phyloP scores from a whole-genome alignment of 2,888 invertebrate species.

The Apotomis turbidana region DNA sequence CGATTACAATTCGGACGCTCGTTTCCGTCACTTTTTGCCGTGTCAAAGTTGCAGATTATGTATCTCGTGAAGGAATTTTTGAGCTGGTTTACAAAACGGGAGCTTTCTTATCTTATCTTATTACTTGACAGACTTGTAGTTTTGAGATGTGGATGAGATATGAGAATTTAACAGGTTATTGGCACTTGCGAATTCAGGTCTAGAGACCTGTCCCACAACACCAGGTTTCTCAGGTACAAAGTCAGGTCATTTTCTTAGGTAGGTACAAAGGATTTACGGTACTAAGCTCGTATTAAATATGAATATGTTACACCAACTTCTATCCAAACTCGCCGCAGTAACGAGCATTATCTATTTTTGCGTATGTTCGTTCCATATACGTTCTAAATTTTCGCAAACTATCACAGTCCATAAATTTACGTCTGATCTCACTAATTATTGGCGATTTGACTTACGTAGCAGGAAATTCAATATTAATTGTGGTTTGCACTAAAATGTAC shows the following conservation, averaged over 20 bases:
- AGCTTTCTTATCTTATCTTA: not conserved
- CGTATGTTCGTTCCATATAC: too few species aligned
- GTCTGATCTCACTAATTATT: not conserved
- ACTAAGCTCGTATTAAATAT: too few species aligned
- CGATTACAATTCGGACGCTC: slow-evolving; percentile 26
- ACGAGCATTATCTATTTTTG: too few species aligned
- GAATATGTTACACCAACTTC: too few species aligned
- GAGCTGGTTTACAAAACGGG: not conserved
- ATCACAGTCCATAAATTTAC: not conserved
- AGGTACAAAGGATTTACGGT: too few species aligned
- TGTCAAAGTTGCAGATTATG: not conserved
- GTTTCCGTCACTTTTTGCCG: slow-evolving; percentile 10
- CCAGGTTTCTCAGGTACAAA: too few species aligned
- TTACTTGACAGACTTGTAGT: not conserved
- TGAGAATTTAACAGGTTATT: not conserved
- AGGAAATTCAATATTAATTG: not conserved
- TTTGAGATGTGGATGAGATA: not conserved
- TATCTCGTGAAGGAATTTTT: slow-evolving; percentile 7
- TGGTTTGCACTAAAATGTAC: not conserved
- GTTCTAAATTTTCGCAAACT: not conserved
- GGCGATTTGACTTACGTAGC: not conserved
- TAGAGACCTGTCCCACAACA: too few species aligned
- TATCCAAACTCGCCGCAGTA: too few species aligned
- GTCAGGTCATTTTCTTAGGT: too few species aligned
- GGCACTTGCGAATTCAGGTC: not conserved